Conservation (phyloP, 1,140 invertebrate species). For the Elysia chlorotica region DNA sequence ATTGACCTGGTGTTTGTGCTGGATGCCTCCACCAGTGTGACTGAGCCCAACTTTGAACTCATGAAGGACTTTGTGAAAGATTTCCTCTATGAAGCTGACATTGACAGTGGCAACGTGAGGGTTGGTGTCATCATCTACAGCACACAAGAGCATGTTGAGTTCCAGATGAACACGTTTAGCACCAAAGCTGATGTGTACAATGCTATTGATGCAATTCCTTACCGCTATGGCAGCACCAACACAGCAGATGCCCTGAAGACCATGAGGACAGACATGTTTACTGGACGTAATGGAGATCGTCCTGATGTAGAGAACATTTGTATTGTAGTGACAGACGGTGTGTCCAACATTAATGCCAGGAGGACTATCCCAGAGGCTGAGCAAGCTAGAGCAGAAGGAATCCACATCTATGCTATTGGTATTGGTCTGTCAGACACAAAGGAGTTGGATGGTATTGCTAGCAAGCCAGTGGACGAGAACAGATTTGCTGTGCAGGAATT, state of each 20-base stretch:
- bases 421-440: conserved; percentile 18
- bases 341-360: not conserved
- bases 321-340: not conserved
- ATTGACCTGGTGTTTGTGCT: conserved; percentile 44
- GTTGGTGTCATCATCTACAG: conserved; percentile 34
- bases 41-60: conserved; percentile 18
- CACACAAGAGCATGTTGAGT: not conserved
- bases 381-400: conserved; percentile 28
- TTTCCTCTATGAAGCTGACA: conserved; percentile 33
- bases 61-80: conserved; percentile 27
- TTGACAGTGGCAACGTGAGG: conserved; percentile 41
- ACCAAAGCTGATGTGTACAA: not conserved
- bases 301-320: not conserved
- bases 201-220: not conserved
- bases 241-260: not conserved
- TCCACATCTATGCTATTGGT: conserved; percentile 49
- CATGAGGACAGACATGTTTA: not conserved
- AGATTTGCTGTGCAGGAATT: conserved; percentile 22
- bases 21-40: conserved; percentile 47
- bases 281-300: not conserved
- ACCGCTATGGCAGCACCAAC: not conserved
- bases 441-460: not conserved
- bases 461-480: not conserved
- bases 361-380: conserved; percentile 46
- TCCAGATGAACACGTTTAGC: not conserved